A percentile compares a stretch with the other conserved stretches of the same genome.
Conservation (phyloP, 2,113 vertebrate genomes). For the Cheirogaleus medius region DNA sequence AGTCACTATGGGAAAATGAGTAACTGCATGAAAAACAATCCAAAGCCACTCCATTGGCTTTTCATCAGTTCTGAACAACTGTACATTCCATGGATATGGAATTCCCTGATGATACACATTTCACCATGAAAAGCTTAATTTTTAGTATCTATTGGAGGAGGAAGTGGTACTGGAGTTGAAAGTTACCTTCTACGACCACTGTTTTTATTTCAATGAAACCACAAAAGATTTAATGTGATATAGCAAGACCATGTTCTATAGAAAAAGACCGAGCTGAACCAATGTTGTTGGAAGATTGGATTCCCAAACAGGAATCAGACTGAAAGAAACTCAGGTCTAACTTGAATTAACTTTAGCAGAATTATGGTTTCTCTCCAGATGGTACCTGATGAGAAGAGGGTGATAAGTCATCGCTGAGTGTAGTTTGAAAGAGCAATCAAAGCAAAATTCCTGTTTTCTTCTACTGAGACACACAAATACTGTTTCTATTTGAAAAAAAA, state of each 20-base stretch:
- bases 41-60: background rate
- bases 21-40: background rate
- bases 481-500: background rate
- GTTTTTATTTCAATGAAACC: background rate
- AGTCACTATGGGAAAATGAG: constrained; percentile 85
- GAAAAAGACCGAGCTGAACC: background rate
- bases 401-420: background rate
- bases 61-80: background rate
- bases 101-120: background rate
- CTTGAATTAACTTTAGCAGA: constrained; percentile 21
- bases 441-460: constrained; percentile 14
- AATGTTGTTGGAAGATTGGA: background rate
- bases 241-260: background rate
- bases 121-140: background rate
- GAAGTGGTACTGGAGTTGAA: background rate
- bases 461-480: background rate
- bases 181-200: background rate
- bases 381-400: background rate
- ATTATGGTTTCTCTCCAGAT: background rate
- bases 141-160: background rate
- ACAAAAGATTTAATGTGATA: background rate
- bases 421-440: background rate
- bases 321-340: background rate
- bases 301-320: background rate
- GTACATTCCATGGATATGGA: background rate